Base-by-base conservation (phyloP, 1,140 invertebrate species). In the Agrypnia vestita region DNA sequence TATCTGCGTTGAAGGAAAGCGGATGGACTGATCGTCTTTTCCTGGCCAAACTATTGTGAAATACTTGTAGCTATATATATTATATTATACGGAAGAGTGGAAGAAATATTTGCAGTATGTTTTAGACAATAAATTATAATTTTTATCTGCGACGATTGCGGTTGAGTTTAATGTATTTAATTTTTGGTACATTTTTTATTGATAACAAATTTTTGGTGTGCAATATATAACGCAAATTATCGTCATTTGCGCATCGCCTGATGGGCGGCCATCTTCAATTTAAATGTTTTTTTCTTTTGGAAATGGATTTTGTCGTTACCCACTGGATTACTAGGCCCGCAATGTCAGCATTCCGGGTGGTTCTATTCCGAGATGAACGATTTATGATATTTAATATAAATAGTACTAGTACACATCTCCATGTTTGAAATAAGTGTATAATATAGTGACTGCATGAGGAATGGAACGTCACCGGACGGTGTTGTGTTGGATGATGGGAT, bases 341-440 rank as follows among this genome's bases (percentile, higher is more conserved):
- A 12, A 25, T 35, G 35, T 64, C 17, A 64, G n/a, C 19, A 7
- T 64, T 64, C 21, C 25, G 61, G 61, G 17, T 64, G 21, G 51
- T 3, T 53, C 25, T 35, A 35, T 35, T 35, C 25, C 25, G 25
- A 35, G 25, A 56, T 59, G 17, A 35, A 59, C 59, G 51, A 53
- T 67, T 43, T 47, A 44, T 77, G 76, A 35, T 77, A 77, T 77
- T 77, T 55, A 62, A 64, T 64, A 64, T 64, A 64, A 64, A 64
- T 64, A 71, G 43, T 17, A 19, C 10, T 73, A 73, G 71, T 55
- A 73, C n/a, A 73, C 51, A 47, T 71, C 43, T 73, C 49, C 15
- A 55, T 73, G 71, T 73, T 73, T 73, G n/a, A 73, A 73, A 73
- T 73, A 73, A 73, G 12, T 56, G 71, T 73, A 73, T 55, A 43